Base-by-base conservation (phyloP, 2,888 invertebrate genomes). In the Chydorus sphaericus region DNA sequence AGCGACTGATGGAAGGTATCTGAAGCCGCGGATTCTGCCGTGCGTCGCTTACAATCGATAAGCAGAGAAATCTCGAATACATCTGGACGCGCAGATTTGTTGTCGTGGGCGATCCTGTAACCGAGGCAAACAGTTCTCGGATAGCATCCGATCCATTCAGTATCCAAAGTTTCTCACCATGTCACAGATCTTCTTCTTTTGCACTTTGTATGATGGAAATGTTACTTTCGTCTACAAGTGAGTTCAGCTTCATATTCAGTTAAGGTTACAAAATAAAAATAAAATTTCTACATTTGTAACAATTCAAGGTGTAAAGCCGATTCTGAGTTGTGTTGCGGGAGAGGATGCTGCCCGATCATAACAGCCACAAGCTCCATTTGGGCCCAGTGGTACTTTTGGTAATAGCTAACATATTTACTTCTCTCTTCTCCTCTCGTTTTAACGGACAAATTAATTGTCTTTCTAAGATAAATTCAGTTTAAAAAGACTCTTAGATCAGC, bases 301-400 rank as follows among this genome's bases (percentile, higher is more conserved):
- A 1, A 16, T 14, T 33, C 7, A 10, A 48, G 52, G 36, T 52
- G 52, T 36, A 52, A 52, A 52, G 37, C 52, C n/a, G 52, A 52
- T 11, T 33, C 52, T 16, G 52, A 52, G 23, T 11, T 52, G 23
- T 52, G 52, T 36, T 52, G 52, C 36, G 52, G 52, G 11, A 18
- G 52, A 11, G 52, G 52, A 26, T 52, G 52, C 36, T 52, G 52
- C 23, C 36, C 36, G 3, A 36, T 36, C n/a, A 20, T 33, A 5
- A 23, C 52, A 3, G 14, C 52, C 1, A 14, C 11, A 23, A 26
- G 23, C n/a, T 33, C 36, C 18, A 52, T 52, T 10, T 52, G 52
- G 52, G 23, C 33, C 3, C 52, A 52, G 52, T 52, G 52, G 52
- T 52, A 52, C 14, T 52, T 52, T 36, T 52, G 52, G 52, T 52